Conservation (phyloP, 2,888 invertebrate species). For the Axea sp. region DNA sequence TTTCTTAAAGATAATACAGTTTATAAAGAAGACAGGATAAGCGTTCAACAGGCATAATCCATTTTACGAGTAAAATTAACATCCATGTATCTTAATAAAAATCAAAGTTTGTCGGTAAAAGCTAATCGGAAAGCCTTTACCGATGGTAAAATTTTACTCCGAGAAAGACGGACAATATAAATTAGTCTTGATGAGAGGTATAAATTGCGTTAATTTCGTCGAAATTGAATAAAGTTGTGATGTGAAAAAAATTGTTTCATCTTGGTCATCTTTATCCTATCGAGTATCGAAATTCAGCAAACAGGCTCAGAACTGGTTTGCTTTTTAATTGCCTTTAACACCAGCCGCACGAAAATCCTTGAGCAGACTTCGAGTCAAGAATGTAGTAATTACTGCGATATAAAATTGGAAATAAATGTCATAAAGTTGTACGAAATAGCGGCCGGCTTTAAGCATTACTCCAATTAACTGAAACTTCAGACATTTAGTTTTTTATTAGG, state of each 20-base stretch:
- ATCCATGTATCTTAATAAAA: slow-evolving; percentile 46
- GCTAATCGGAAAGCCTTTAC: slow-evolving; percentile 10
- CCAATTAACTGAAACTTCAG: slow-evolving; percentile 22
- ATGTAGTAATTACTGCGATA: slow-evolving; percentile 53
- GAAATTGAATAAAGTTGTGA: slow-evolving; percentile 49
- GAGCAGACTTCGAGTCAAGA: slow-evolving; percentile 35
- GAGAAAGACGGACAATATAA: slow-evolving; percentile 26
- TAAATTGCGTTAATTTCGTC: slow-evolving; percentile 43
- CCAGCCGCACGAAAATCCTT: slow-evolving; percentile 56
- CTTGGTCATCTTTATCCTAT: slow-evolving; percentile 42
- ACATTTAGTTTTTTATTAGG: slow-evolving; percentile 15
- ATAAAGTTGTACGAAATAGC: slow-evolving; percentile 35
- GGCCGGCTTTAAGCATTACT: slow-evolving; percentile 22
- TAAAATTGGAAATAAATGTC: slow-evolving; percentile 57
- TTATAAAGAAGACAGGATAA: too few relatives aligned
- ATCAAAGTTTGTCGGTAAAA: slow-evolving; percentile 22
- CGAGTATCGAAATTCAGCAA: slow-evolving; percentile 49
- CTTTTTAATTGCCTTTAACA: slow-evolving; percentile 60
- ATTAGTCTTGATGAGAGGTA: slow-evolving; percentile 33
- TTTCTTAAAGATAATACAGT: too few relatives aligned
- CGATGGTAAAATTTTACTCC: not conserved
- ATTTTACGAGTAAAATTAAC: slow-evolving; percentile 37
- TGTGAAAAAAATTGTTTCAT: slow-evolving; percentile 43
- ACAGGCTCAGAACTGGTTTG: slow-evolving; percentile 58
- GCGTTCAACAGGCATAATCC: slow-evolving; percentile 37